phyloP scores from a whole-genome alignment of 2,113 vertebrate genomes.

The Tetrao urogallus region DNA sequence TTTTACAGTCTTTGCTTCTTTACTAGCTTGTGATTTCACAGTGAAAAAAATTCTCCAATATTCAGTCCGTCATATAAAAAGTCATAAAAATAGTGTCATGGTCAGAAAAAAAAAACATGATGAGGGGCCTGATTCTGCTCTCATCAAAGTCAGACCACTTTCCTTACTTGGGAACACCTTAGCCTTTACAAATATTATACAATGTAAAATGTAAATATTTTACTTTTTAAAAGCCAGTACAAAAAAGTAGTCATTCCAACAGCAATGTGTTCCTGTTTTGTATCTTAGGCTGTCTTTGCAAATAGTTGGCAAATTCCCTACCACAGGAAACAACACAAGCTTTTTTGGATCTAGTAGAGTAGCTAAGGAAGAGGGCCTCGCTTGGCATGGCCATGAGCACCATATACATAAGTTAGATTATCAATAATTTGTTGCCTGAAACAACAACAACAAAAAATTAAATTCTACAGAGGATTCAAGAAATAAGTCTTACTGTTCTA shows the following conservation, averaged over 20 bases:
- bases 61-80: not conserved
- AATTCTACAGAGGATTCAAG: not conserved
- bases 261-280: not conserved
- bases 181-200: not conserved
- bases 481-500: not conserved
- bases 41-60: not conserved
- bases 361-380: not conserved
- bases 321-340: not conserved
- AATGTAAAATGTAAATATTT: not conserved
- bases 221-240: not conserved
- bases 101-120: not conserved
- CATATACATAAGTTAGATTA: not conserved
- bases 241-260: not conserved
- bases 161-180: not conserved
- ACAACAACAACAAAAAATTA: constrained; percentile 12
- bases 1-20: not conserved
- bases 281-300: not conserved
- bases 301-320: not conserved
- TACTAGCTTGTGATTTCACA: not conserved
- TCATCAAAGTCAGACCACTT: not conserved
- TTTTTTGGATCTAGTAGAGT: not conserved
- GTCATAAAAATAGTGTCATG: not conserved
- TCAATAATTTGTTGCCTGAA: constrained; percentile 17
- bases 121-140: not conserved
- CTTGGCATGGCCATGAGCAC: not conserved